phyloP scores from a whole-genome alignment of 2,797 vertebrate genomes.

The Xyrichtys novacula region DNA sequence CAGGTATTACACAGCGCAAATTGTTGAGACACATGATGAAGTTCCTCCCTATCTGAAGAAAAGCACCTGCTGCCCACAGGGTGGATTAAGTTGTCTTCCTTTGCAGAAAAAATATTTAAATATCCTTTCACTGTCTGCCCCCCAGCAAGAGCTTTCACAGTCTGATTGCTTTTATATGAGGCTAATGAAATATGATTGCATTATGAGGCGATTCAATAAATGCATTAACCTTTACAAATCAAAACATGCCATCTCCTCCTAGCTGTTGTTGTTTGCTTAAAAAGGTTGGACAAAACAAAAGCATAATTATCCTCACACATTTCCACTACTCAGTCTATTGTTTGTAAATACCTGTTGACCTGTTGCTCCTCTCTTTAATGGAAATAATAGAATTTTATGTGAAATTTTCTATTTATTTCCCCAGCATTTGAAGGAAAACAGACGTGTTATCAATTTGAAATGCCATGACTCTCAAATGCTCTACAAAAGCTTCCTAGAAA shows the following conservation, averaged over 20 bases:
- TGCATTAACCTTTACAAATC: slow-evolving; percentile 80
- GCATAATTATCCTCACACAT: slow-evolving; percentile 40
- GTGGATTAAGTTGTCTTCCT: slow-evolving; percentile 54
- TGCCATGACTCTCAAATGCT: slow-evolving; percentile 18
- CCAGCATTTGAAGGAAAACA: slow-evolving; percentile 16
- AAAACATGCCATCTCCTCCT: slow-evolving; percentile 57
- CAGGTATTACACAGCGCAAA: slow-evolving; percentile 4
- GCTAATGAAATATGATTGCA: slow-evolving; percentile 66
- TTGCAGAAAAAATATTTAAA: slow-evolving; percentile 61
- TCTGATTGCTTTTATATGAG: slow-evolving; percentile 64
- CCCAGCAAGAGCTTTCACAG: slow-evolving; percentile 45
- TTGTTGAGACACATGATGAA: slow-evolving; percentile 26
- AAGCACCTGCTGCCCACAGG: slow-evolving; percentile 52
- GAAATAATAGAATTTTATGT: slow-evolving; percentile 29
- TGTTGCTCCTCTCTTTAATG: slow-evolving; percentile 29
- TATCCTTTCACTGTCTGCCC: slow-evolving; percentile 42
- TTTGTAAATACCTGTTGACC: slow-evolving; percentile 47
- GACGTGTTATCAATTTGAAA: slow-evolving; percentile 27
- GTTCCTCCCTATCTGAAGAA: slow-evolving; percentile 9
- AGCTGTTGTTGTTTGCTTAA: slow-evolving; percentile 51
- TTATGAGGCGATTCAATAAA: slow-evolving; percentile 72
- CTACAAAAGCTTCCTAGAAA: slow-evolving; percentile 4
- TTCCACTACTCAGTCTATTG: slow-evolving; percentile 16
- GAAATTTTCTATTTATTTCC: slow-evolving; percentile 35
- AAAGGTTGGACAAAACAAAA: slow-evolving; percentile 61